phyloP scores from a whole-genome alignment of 2,888 invertebrate genomes.

The Apamea epomidion region DNA sequence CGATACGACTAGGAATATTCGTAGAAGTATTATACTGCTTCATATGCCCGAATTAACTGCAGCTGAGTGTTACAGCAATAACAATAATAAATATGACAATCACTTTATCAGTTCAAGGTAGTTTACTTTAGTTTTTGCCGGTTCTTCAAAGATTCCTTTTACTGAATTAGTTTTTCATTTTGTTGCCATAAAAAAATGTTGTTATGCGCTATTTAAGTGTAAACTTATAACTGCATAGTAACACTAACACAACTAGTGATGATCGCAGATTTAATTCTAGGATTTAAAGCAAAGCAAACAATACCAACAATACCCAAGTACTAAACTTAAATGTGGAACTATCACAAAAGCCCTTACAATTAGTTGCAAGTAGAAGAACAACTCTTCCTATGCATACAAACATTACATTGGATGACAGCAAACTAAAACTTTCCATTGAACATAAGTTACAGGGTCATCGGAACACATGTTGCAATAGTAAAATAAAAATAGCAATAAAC shows the following conservation, averaged over 20 bases:
- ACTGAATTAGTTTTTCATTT: background rate
- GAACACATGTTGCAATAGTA: conserved; percentile 44
- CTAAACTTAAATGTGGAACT: background rate
- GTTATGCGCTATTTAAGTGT: background rate
- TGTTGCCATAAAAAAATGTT: background rate
- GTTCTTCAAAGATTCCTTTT: background rate
- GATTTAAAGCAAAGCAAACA: background rate
- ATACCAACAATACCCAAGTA: background rate
- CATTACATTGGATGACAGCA: background rate
- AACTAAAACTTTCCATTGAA: conserved; percentile 16
- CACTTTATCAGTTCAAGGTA: background rate
- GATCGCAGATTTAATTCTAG: background rate
- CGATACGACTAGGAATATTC: background rate
- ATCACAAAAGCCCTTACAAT: background rate
- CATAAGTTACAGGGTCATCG: conserved; percentile 8
- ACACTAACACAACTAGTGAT: background rate
- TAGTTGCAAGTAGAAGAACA: background rate
- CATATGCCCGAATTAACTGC: conserved; percentile 3
- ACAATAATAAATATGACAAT: background rate
- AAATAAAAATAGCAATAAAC: conserved; percentile 58
- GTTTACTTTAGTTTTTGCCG: background rate
- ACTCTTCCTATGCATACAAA: background rate
- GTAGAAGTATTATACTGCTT: background rate
- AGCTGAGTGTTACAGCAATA: background rate
- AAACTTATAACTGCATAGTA: background rate